Conservation (phyloP, 2,797 vertebrate species). For the Crenuchus spilurus region DNA sequence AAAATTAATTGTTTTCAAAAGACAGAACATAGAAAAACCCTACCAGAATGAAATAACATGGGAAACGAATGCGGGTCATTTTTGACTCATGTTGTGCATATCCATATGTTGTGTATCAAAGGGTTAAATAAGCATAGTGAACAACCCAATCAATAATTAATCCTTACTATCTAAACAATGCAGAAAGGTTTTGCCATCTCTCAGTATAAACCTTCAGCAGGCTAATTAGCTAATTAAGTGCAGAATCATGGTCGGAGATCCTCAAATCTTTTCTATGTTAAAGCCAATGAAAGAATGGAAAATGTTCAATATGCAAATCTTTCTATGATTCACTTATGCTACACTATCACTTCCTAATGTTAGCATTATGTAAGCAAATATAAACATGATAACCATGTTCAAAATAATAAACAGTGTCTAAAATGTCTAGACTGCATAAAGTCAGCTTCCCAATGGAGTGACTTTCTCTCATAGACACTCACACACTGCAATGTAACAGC, state of each 20-base stretch:
- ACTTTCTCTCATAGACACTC: not conserved
- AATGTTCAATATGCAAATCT: not conserved
- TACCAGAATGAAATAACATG: too few relatives aligned
- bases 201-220: not conserved
- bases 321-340: not conserved
- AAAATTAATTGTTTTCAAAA: too few relatives aligned
- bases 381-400: not conserved
- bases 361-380: too few relatives aligned
- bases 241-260: too few relatives aligned
- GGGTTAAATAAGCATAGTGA: too few relatives aligned
- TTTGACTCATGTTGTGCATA: too few relatives aligned
- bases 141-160: not conserved
- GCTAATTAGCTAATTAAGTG: too few relatives aligned
- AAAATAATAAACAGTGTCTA: not conserved
- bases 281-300: not conserved
- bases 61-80: too few relatives aligned
- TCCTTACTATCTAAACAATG: not conserved
- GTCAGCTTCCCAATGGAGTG: not conserved
- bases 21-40: too few relatives aligned
- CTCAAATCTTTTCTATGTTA: not conserved
- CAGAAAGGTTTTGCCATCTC: not conserved
- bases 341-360: not conserved
- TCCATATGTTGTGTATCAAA: too few relatives aligned
- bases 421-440: not conserved
- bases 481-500: not conserved